phyloP scores from a whole-genome alignment of 1,140 invertebrate genomes.

The Drosophila funebris region DNA sequence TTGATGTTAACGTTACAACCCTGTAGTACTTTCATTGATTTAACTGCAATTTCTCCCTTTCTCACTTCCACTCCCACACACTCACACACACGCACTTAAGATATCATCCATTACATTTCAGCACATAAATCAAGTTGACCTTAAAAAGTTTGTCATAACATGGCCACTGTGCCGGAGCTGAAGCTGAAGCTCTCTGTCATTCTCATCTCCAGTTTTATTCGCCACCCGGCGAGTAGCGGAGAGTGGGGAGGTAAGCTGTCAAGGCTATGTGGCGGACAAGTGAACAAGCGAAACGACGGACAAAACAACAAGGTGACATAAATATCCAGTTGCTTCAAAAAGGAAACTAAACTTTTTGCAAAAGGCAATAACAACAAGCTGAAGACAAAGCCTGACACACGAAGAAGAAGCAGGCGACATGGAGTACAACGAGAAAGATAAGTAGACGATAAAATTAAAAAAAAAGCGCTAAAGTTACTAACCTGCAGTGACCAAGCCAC shows the following conservation, averaged over 20 bases:
- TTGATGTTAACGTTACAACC: slow-evolving; percentile 1
- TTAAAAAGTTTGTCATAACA: slow-evolving; percentile 72
- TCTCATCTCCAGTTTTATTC: not conserved
- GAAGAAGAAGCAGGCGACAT: not conserved
- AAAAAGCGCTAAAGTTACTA: slow-evolving; percentile 51
- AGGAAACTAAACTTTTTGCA: slow-evolving; percentile 64
- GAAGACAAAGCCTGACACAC: not conserved
- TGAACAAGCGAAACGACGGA: not conserved
- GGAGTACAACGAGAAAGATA: not conserved
- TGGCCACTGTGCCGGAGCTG: slow-evolving; percentile 22
- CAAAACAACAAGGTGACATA: slow-evolving; percentile 74
- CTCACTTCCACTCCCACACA: slow-evolving; percentile 15
- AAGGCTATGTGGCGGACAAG: slow-evolving; percentile 12
- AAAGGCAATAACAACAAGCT: slow-evolving; percentile 40
- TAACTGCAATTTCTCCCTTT: slow-evolving; percentile 30
- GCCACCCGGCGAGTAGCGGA: too few relatives aligned
- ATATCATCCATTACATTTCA: slow-evolving; percentile 45
- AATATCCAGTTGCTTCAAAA: slow-evolving; percentile 74
- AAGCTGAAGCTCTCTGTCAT: slow-evolving; percentile 4
- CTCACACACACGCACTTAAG: slow-evolving; percentile 11
- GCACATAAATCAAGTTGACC: slow-evolving; percentile 76
- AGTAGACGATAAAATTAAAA: slow-evolving; percentile 39
- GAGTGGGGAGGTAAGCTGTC: not conserved
- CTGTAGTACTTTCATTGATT: slow-evolving; percentile 31
- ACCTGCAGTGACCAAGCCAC: slow-evolving; percentile 51